A percentile compares a stretch with the other conserved stretches of the same genome.
Conservation (phyloP, 1,140 invertebrate genomes). For the Sitobion miscanthi region DNA sequence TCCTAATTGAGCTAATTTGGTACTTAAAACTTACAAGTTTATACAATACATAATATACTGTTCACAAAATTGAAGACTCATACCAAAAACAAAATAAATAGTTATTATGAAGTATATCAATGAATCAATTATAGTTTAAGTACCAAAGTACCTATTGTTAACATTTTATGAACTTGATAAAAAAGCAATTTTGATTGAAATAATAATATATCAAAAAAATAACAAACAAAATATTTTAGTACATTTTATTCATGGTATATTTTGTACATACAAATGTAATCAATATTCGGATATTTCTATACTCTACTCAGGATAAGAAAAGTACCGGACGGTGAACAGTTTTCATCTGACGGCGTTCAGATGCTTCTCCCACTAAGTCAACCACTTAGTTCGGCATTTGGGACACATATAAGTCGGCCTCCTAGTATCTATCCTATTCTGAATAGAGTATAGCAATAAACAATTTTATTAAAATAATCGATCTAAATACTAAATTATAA, state of each 20-base stretch:
- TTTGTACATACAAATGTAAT: constrained; percentile 21
- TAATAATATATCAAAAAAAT: not conserved
- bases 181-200: not conserved
- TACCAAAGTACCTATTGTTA: not conserved
- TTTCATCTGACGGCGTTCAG: too few relatives aligned
- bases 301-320: too few relatives aligned
- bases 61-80: not conserved
- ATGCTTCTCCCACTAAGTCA: too few relatives aligned
- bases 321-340: too few relatives aligned
- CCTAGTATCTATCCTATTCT: too few relatives aligned
- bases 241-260: not conserved
- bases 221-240: constrained; percentile 3
- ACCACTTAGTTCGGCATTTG: too few relatives aligned
- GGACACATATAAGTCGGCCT: too few relatives aligned
- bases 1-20: not conserved
- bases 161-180: not conserved
- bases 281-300: not conserved
- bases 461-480: not conserved
- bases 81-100: not conserved
- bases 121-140: not conserved
- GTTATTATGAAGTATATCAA: not conserved
- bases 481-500: constrained; percentile 1
- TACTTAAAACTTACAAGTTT: not conserved
- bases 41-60: not conserved
- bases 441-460: not conserved